A percentile compares a stretch with the other conserved stretches of the same genome.
Evolutionary conservation across 2,113 vertebrate species (phyloP).

Genomic region (Callionymus lyra): DNA sequence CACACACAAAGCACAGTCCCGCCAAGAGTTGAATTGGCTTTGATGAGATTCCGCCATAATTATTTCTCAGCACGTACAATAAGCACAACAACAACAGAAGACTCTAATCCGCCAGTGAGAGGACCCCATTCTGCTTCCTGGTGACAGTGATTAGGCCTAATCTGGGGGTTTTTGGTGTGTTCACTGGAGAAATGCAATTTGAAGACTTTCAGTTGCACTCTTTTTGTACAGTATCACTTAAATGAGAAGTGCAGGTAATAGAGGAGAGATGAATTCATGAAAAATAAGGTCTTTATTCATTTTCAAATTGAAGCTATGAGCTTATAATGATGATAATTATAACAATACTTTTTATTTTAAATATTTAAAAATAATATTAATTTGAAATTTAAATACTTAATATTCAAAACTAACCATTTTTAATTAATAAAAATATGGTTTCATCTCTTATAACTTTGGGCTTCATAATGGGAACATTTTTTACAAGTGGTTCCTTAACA

Average conservation of each 20-base stretch:
- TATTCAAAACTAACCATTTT: too few relatives aligned
- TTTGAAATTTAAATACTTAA: too few relatives aligned
- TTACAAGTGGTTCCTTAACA: too few relatives aligned
- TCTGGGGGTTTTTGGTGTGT: constrained; percentile 63
- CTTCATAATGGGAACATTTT: too few relatives aligned
- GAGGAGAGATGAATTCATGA: too few relatives aligned
- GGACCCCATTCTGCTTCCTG: constrained; percentile 64
- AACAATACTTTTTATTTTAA: too few relatives aligned
- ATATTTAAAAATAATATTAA: too few relatives aligned
- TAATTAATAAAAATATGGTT: too few relatives aligned
- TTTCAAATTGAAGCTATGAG: too few relatives aligned
- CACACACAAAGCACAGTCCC: constrained; percentile 39
- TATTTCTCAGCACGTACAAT: constrained; percentile 71
- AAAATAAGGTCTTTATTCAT: too few relatives aligned
- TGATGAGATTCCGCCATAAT: constrained; percentile 71
- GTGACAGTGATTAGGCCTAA: constrained; percentile 71
- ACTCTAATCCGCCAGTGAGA: constrained; percentile 72
- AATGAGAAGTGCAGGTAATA: constrained; percentile 17
- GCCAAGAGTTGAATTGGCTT: constrained; percentile 70
- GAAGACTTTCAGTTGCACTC: constrained; percentile 36
- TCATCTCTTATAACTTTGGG: too few relatives aligned
- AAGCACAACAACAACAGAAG: constrained; percentile 66
- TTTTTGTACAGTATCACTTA: constrained; percentile 9
- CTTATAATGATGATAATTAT: too few relatives aligned
- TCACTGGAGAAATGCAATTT: constrained; percentile 61